These are phyloP conservation scores for Acanthiza pusilla DNA, from an alignment of 2,797 vertebrate genomes.

Conservation along the genomic window DNA sequence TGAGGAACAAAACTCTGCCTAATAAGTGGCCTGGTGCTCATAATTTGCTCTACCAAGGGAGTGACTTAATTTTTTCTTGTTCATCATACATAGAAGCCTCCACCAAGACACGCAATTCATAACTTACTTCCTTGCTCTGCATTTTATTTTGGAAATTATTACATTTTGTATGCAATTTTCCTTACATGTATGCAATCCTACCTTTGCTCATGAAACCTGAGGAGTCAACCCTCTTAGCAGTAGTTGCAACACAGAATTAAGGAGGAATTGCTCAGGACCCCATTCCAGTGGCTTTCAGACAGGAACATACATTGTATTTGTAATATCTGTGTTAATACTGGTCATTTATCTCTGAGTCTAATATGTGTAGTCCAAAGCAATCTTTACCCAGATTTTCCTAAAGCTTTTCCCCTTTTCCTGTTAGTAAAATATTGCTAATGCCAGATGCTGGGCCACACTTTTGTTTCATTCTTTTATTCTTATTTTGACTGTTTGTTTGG, in stretches of 20 bases:
- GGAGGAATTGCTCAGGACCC: not conserved
- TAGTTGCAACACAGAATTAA: not conserved
- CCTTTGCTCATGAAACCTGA: not conserved
- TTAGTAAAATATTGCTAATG: not conserved
- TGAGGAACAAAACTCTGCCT: not conserved
- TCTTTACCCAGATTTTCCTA: not conserved
- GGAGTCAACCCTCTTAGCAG: not conserved
- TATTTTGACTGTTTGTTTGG: not conserved
- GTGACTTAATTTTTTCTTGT: not conserved
- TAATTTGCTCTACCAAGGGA: not conserved
- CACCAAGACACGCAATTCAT: not conserved
- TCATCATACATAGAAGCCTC: not conserved
- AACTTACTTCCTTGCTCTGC: not conserved
- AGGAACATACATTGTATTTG: not conserved
- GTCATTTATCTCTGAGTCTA: not conserved
- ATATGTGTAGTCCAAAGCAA: not conserved
- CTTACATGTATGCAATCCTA: not conserved
- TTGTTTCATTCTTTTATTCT: not conserved
- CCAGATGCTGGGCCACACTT: not conserved
- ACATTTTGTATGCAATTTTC: not conserved
- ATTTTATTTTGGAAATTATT: not conserved
- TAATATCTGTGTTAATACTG: not conserved
- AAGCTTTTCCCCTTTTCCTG: not conserved
- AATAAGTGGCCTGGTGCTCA: not conserved
- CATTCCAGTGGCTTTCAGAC: not conserved